Base-by-base conservation (phyloP, 2,797 vertebrate species). In the Cossypha heuglini region DNA sequence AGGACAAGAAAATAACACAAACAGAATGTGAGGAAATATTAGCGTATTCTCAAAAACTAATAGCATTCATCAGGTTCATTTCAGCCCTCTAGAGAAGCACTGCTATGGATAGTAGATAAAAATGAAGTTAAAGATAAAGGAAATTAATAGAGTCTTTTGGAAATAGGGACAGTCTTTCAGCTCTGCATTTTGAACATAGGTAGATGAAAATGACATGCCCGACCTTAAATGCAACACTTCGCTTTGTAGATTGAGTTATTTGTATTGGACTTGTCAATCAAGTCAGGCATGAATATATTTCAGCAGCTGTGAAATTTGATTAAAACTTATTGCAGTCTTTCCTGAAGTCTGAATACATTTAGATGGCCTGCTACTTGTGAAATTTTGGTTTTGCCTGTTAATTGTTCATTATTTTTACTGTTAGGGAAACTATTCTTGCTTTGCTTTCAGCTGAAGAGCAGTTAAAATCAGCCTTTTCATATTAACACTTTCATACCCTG, bases 231-330 rank as follows among this genome's bases (percentile, higher is more conserved):
- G 75, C 66, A 97, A 92, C 19, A 48, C 35, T 97, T 80, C 51
- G 92, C 94, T 97, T 93, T 87, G 96, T 31, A 94, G 90, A 96
- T 87, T 40, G 92, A 82, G 88, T 87, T 96, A 90, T 97, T 97
- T 97, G 58, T 96, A 86, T 94, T 96, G 80, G 59, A 83, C 85
- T 92, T 97, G 97, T 84, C 97, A 97, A 82, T 97, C 95, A 97
- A 96, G 88, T 83, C 89, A 84, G 42, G 72, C 69, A 84, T 83
- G 84, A 97, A 96, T 97, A 74, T 78, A 93, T 95, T 96, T 90
- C 87, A 96, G 89, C 38, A 97, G 75, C 96, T 95, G 80, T 97
- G 93, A 97, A 97, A 97, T 98, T 92, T 91, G 92, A 97, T 97
- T 98, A 97, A 97, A 97, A 96, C 85, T 95, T 97, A 97, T 92